Base-by-base conservation (phyloP, 2,113 vertebrate species). In the Calypte anna region DNA sequence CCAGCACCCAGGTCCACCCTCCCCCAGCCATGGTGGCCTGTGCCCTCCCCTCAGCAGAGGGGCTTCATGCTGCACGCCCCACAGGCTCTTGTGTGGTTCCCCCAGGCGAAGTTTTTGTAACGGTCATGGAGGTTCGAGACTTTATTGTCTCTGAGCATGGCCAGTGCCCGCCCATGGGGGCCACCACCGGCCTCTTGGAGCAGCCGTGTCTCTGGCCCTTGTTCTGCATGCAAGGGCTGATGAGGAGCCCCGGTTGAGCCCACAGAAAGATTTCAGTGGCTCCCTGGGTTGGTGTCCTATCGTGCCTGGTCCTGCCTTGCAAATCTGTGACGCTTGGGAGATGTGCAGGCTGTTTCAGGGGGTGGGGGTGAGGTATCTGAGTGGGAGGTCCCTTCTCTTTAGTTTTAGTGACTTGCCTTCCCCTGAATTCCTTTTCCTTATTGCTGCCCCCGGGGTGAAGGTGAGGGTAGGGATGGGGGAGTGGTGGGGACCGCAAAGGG, bases 341-440 rank as follows among this genome's bases (percentile, higher is more conserved):
- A 75, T 83, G 76, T 40, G 53, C 59, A 40, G 50, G 55, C 74
- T 82, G 61, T 85, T 82, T 87, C 1, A 6, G 75, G 69, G 74
- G 69, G 53, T 76, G 91, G 90, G 87, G 76, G 90, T 73, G 86
- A 91, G 75, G 38, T 86, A 67, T 86, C 93, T 88, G 94, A 94
- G 93, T 95, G 94, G 95, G 96, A 96, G 96, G 94, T 94, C 93
- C 93, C 36, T 94, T 66, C 81, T 85, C 78, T 86, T 70, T 40
- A 91, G 90, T 94, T 96, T 78, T 84, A 69, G 72, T 63, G 85
- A 78, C 77, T 92, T 84, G 90, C 28, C 50, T 94, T 85, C 54
- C 40, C 36, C 66, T 36, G 68, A 90, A 91, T 95, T 94, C 93
- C 89, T 95, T 85, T 87, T 91, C 51, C 64, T 76, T 91, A 68